These are phyloP conservation scores for Chrysomela aeneicollis DNA, from an alignment of 2,888 invertebrate genomes.

Conservation along the genomic window DNA sequence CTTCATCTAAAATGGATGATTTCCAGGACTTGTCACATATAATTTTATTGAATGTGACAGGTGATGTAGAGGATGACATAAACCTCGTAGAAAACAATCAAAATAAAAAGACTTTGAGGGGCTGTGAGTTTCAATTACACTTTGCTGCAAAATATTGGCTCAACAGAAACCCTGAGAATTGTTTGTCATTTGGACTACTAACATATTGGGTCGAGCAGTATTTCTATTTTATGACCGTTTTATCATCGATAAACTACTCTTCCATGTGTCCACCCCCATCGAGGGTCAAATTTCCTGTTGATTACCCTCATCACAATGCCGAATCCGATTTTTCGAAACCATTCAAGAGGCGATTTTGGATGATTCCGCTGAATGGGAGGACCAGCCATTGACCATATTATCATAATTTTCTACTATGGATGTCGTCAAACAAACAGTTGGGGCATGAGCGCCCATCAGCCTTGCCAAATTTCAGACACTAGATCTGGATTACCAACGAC, in stretches of 20 bases:
- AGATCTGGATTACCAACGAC: background rate
- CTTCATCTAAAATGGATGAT: no score
- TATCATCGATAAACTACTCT: background rate
- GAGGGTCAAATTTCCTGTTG: conserved; percentile 11
- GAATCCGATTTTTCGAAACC: conserved; percentile 22
- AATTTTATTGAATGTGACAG: no score
- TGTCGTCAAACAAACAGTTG: conserved; percentile 44
- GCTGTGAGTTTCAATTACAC: no score
- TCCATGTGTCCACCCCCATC: background rate
- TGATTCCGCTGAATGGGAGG: conserved; percentile 25
- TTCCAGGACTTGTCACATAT: no score
- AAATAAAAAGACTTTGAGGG: no score
- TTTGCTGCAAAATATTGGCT: no score
- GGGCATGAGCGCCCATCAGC: conserved; percentile 16
- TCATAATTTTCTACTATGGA: conserved; percentile 43
- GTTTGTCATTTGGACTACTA: no score
- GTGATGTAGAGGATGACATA: no score
- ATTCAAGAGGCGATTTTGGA: conserved; percentile 26
- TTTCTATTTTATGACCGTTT: background rate
- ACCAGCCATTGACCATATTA: conserved; percentile 35
- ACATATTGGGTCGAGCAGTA: no score
- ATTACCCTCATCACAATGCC: conserved; percentile 12
- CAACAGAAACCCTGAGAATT: no score
- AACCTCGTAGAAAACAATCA: no score
- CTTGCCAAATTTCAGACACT: background rate